Base-by-base conservation (phyloP, 2,113 vertebrate genomes). In the Brachyistius frenatus region DNA sequence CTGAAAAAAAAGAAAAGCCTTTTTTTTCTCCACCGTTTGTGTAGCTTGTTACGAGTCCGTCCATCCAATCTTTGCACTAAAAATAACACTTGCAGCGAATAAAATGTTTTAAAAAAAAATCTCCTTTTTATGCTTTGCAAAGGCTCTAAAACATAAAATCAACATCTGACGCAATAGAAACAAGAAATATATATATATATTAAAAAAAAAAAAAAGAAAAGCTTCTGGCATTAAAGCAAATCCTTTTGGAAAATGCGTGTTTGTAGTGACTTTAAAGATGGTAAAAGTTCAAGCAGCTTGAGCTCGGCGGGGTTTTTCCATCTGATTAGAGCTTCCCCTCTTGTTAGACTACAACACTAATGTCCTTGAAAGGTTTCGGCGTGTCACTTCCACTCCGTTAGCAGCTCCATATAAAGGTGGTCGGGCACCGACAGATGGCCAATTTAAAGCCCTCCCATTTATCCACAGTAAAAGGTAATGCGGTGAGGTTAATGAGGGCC, bases 401-500 rank as follows among this genome's bases (percentile, higher is more conserved):
- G 49, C 39, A 46, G 13, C 56, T 71, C 46, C 23, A 23, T 5
- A 41, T 60, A 56, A 60, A 85, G 67, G 50, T 62, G 77, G 76
- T 66, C 13, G 70, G 50, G 74, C 73, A 63, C 77, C 80, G 86
- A 85, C 92, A 94, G 93, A 90, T 93, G 91, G 93, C 70, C 4
- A 67, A 61, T 78, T 64, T 85, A 85, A 83, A 73, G 63, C 74
- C 65, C 66, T 75, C 52, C 23, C 77, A 91, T 93, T 92, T 75
- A 89, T 91, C 88, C 91, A 67, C 86, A 84, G 72, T 89, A 85
- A 89, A 92, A 91, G 79, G 71, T 90, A 90, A 89, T 33, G 90
- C 78, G 69, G 81, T 58, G 16, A 88, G 89, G 93, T 93, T 94
- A 93, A 93, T 89, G 85, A 92, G 86, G 80, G 83, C 85, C 90